A percentile compares a stretch with the other conserved stretches of the same genome.
phyloP scores from a whole-genome alignment of 2,797 vertebrate species.

The Macropodus opercularis region DNA sequence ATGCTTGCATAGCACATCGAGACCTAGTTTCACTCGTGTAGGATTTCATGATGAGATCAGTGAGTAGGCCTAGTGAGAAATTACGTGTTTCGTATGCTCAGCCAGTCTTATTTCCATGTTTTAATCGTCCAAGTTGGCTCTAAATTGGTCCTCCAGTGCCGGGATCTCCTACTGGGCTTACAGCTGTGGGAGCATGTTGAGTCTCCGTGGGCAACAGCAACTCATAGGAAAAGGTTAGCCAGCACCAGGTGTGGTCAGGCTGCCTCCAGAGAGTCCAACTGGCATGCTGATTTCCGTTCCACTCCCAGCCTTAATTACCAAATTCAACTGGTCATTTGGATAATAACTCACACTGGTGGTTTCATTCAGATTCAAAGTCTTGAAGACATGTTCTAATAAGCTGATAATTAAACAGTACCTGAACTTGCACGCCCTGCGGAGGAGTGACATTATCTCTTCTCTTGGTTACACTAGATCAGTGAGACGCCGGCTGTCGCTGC shows the following conservation, averaged over 20 bases:
- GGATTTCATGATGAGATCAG: conserved; percentile 60
- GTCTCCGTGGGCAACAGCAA: conserved; percentile 39
- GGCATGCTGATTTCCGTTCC: conserved; percentile 40
- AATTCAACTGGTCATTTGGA: conserved; percentile 69
- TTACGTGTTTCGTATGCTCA: conserved; percentile 61
- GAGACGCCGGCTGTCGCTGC: conserved; percentile 33
- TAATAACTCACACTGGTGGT: conserved; percentile 56
- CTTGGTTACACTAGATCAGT: conserved; percentile 52
- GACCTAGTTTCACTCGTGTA: conserved; percentile 61
- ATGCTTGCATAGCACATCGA: conserved; percentile 56
- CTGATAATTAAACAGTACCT: conserved; percentile 67
- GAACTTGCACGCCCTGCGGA: conserved; percentile 39
- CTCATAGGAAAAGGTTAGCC: conserved; percentile 57
- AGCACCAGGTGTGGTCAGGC: conserved; percentile 62
- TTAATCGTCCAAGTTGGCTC: conserved; percentile 63
- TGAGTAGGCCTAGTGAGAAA: conserved; percentile 54
- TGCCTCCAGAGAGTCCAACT: conserved; percentile 49
- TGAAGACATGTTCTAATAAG: conserved; percentile 58
- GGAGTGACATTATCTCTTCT: conserved; percentile 51
- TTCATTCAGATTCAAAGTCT: conserved; percentile 49
- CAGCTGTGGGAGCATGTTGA: conserved; percentile 64
- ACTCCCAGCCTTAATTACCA: conserved; percentile 59
- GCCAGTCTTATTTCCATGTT: conserved; percentile 54
- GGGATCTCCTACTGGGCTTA: conserved; percentile 56
- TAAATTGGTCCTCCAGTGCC: conserved; percentile 57